These are phyloP conservation scores for Fregata magnificens DNA, from an alignment of 2,113 vertebrate species.

Conservation along the genomic window DNA sequence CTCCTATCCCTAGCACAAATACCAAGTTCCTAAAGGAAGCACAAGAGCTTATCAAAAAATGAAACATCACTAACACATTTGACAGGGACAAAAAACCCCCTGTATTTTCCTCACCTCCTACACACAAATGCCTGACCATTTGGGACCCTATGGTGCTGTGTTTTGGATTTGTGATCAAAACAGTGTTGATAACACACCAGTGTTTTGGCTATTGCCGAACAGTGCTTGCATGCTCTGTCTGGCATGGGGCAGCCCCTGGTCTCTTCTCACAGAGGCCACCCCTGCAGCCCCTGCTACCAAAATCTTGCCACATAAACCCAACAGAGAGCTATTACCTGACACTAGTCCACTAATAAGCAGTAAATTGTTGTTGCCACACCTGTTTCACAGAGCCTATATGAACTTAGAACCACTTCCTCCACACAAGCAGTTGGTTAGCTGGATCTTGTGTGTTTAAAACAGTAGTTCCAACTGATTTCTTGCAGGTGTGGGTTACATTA, in stretches of 20 bases:
- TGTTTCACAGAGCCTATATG: neutral
- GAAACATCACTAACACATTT: neutral
- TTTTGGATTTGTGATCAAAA: neutral
- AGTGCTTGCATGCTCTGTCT: no score
- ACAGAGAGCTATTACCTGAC: neutral
- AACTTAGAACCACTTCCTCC: neutral
- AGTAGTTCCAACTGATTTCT: neutral
- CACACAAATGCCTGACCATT: neutral
- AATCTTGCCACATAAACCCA: neutral
- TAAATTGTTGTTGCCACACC: neutral
- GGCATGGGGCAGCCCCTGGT: no score
- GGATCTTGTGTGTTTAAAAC: neutral
- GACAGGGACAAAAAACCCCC: neutral
- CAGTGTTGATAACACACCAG: neutral
- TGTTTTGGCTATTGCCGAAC: no score
- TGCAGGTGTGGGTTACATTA: neutral
- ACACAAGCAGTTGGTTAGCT: neutral
- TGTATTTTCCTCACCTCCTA: neutral
- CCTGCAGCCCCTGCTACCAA: neutral
- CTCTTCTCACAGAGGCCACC: no score
- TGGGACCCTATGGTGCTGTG: neutral
- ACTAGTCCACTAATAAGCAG: neutral
- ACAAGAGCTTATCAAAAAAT: neutral
- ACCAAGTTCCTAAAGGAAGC: neutral
- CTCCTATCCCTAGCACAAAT: neutral